Percentiles rank a stretch among this genome's conserved stretches.
phyloP scores from a whole-genome alignment of 2,113 vertebrate genomes.

The Recurvirostra avosetta region DNA sequence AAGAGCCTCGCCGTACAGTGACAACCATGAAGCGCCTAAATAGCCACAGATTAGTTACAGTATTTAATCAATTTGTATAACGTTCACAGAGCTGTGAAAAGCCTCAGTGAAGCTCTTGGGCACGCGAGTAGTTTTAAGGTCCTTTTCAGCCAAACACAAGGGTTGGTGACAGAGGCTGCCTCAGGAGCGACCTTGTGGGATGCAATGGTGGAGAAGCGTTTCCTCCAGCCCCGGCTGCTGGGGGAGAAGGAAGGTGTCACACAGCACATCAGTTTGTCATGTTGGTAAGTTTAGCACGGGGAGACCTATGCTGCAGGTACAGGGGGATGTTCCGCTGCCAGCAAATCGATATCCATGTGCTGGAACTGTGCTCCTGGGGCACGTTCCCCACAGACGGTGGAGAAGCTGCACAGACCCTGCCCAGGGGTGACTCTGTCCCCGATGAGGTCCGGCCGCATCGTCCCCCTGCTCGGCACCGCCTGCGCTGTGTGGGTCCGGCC shows the following conservation, averaged over 20 bases:
- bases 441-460: not conserved
- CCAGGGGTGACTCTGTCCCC: not conserved
- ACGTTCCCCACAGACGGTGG: accelerated
- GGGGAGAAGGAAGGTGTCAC: not conserved
- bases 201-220: accelerated
- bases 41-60: not conserved
- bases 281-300: not conserved
- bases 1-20: not conserved
- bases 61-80: not conserved
- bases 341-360: not conserved
- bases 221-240: not conserved
- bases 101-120: not conserved
- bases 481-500: accelerated
- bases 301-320: not conserved
- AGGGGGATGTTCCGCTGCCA: not conserved
- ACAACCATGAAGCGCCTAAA: not conserved
- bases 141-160: not conserved
- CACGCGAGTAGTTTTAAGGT: not conserved
- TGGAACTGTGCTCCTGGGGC: not conserved
- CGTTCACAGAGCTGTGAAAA: not conserved
- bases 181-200: accelerated
- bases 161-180: not conserved
- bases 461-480: not conserved
- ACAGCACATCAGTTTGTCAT: not conserved
- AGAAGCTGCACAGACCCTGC: not conserved